phyloP scores from a whole-genome alignment of 1,140 invertebrate species.

The Portunus trituberculatus region DNA sequence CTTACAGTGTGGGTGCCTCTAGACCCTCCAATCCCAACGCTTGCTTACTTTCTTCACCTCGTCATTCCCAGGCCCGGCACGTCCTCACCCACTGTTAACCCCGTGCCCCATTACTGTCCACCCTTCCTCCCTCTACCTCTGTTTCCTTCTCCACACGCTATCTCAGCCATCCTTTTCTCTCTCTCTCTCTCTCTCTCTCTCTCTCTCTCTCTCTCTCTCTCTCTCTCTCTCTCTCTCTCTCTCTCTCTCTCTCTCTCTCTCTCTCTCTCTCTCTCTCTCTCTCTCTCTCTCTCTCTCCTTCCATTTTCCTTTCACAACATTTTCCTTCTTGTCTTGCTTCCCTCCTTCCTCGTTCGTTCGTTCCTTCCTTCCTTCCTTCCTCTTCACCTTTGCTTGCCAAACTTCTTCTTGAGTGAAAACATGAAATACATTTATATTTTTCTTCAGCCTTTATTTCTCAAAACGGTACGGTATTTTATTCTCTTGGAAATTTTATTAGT shows the following conservation, averaged over 20 bases:
- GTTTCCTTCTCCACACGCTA: neutral
- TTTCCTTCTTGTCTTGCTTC: too few species aligned
- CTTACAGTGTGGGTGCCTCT: neutral
- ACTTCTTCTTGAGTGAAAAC: too few species aligned
- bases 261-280: neutral
- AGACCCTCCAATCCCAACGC: neutral
- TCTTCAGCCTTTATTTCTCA: too few species aligned
- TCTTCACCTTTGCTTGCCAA: too few species aligned
- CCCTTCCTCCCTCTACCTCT: neutral
- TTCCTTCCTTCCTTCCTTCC: too few species aligned
- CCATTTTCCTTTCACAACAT: too few species aligned
- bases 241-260: neutral
- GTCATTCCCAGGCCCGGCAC: neutral
- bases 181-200: neutral
- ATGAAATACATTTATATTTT: too few species aligned
- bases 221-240: neutral
- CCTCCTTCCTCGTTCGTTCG: too few species aligned
- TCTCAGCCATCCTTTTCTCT: neutral
- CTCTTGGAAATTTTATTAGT: too few species aligned
- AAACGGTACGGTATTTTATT: too few species aligned
- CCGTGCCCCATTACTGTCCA: too few species aligned
- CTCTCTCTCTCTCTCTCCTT: neutral
- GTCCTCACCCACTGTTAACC: neutral
- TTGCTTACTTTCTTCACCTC: slow-evolving; percentile 1
- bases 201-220: neutral